Percentiles rank a stretch among this genome's conserved stretches.
These are phyloP conservation scores for Mastomys coucha DNA, from an alignment of 2,113 vertebrate genomes.

Conservation along the genomic window DNA sequence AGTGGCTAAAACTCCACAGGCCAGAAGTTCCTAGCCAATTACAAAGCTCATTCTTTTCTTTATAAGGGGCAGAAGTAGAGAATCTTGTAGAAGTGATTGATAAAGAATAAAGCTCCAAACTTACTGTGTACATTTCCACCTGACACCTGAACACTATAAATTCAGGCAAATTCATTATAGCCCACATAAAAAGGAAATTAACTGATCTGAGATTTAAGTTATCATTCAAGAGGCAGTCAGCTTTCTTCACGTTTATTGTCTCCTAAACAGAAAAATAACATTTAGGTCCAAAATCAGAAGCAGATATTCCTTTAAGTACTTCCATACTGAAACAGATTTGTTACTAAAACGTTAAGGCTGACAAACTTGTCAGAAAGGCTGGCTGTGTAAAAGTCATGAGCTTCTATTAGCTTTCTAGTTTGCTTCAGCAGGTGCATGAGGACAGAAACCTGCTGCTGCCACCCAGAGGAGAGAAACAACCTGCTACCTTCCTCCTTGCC, in stretches of 20 bases:
- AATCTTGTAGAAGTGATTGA: not conserved
- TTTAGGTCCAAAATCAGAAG: not conserved
- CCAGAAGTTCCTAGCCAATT: not conserved
- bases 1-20: conserved; percentile 20
- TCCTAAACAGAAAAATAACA: not conserved
- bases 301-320: not conserved
- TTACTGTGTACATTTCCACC: not conserved
- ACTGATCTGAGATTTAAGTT: not conserved
- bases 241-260: not conserved
- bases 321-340: not conserved
- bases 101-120: not conserved
- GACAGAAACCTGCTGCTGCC: not conserved
- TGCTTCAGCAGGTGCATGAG: not conserved
- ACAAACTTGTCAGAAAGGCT: not conserved
- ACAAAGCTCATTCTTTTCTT: conserved; percentile 5
- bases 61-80: not conserved
- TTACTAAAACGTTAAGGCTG: not conserved
- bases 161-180: not conserved
- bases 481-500: too few species aligned
- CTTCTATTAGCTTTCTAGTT: not conserved
- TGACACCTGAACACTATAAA: not conserved
- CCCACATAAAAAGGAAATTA: not conserved
- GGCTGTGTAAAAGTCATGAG: not conserved
- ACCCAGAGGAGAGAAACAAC: not conserved
- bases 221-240: not conserved